These are phyloP conservation scores for Dipodomys merriami DNA, from an alignment of 2,113 vertebrate genomes.

Conservation along the genomic window DNA sequence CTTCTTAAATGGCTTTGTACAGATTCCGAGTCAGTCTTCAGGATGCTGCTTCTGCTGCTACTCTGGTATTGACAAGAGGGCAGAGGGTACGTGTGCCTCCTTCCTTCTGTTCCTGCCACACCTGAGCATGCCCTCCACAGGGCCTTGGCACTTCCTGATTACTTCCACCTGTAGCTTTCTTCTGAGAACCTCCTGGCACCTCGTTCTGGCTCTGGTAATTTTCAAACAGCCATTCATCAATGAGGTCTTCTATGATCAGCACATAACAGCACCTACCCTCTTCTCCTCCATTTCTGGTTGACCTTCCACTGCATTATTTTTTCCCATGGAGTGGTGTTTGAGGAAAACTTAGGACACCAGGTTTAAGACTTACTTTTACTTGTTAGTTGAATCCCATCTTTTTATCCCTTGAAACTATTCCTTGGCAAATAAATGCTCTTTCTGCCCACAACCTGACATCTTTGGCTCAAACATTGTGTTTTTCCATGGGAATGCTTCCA, in stretches of 20 bases:
- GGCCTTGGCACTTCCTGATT: not conserved
- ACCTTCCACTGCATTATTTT: not conserved
- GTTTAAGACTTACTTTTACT: not conserved
- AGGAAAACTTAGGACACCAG: not conserved
- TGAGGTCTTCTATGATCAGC: not conserved
- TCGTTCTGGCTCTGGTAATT: not conserved
- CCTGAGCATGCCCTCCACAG: not conserved
- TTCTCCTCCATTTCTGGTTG: not conserved
- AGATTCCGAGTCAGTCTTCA: not conserved
- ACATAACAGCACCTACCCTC: not conserved
- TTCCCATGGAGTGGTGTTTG: not conserved
- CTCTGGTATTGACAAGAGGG: too few relatives aligned
- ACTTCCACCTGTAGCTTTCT: not conserved
- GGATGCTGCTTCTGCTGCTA: not conserved
- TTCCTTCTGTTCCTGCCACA: not conserved
- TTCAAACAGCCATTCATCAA: not conserved
- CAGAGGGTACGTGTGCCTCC: too few relatives aligned
- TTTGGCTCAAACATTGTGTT: too few relatives aligned
- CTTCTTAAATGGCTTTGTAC: not conserved
- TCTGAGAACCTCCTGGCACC: not conserved
- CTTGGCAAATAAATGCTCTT: not conserved
- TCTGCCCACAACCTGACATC: too few relatives aligned
- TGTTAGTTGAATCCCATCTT: not conserved
- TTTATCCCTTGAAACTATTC: not conserved
- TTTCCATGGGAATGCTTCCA: not conserved